Evolutionary conservation across 2,797 vertebrate genomes (phyloP), one percentile per base, ranked within the genome.

Genomic region (Anniella stebbinsi): DNA sequence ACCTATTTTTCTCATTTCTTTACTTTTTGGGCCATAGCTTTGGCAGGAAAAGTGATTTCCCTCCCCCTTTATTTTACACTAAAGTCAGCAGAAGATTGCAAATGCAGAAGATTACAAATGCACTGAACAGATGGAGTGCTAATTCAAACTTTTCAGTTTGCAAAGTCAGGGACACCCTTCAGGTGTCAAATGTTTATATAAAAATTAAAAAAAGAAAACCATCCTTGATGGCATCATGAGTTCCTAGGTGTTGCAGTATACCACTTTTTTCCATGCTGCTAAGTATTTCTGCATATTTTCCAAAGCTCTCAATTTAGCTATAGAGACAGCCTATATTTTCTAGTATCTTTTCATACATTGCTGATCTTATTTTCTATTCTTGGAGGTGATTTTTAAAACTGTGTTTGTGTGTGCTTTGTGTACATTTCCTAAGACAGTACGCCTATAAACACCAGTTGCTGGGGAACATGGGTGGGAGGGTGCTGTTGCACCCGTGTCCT

Each of bases 81-180:
- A 51, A 86, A 81, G 41, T 81, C 25, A 17, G 84, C 67, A 81
- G 48, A 10, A 73, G 33, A 86, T 63, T 73, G n/a, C 66, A 63
- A 81, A 72, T 72, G 2, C 51, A 73, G n/a, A n/a, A 73, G 33
- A 86, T 63, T 73, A 45, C 66, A 63, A 81, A 72, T 72, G 2
- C 51, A 73, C 23, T 3, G 82, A 80, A 63, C 51, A 90, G 41
- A 90, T 86, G 77, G 77, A 48, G 77, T 66, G 77, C 17, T 86
- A 90, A 86, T 90, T 87, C 41, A 45, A 75, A 25, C 51, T 73
- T 30, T 90, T 86, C 77, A 51, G 18, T 90, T 81, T 90, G 54
- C 77, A 86, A 90, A 75, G 30, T 81, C 69, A 87, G 77, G 89
- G 77, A 84, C 54, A 81, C 38, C 41, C 77, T 80, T 38, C 51